These are phyloP conservation scores for Arrhopalites spinosus DNA, from an alignment of 2,888 invertebrate genomes.

Conservation along the genomic window DNA sequence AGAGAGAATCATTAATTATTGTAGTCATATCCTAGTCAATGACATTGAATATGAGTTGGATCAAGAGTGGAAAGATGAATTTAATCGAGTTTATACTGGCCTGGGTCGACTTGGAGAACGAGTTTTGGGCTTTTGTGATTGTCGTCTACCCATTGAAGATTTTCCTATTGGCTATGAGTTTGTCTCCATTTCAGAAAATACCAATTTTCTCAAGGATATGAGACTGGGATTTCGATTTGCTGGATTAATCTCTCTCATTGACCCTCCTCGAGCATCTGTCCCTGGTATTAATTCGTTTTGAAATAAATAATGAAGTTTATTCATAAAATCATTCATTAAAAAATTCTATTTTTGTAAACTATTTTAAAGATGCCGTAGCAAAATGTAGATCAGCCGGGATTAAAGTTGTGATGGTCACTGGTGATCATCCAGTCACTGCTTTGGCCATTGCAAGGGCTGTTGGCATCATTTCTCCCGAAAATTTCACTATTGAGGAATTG, in stretches of 20 bases:
- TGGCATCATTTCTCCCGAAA: constrained; percentile 68
- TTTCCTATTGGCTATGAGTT: constrained; percentile 66
- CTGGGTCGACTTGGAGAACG: constrained; percentile 85
- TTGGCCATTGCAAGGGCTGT: constrained; percentile 75
- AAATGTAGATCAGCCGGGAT: constrained; percentile 77
- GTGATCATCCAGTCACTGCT: constrained; percentile 73
- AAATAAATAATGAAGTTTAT: no score
- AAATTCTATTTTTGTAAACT: no score
- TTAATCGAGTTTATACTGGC: constrained; percentile 72
- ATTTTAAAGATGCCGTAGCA: constrained; percentile 70
- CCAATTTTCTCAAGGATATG: constrained; percentile 68
- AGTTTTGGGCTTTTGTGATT: constrained; percentile 67
- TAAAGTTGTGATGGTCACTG: constrained; percentile 76
- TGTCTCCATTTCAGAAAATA: constrained; percentile 64
- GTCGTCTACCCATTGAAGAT: constrained; percentile 59
- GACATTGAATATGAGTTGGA: constrained; percentile 64
- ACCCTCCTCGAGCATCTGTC: constrained; percentile 66
- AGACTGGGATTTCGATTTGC: constrained; percentile 65
- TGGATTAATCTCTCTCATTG: constrained; percentile 67
- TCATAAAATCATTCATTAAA: no score
- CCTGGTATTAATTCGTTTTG: no score
- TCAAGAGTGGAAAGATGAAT: constrained; percentile 63
- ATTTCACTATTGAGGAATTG: constrained; percentile 62
- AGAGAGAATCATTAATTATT: constrained; percentile 70
- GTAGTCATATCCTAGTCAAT: constrained; percentile 65